Evolutionary conservation across 2,113 vertebrate genomes (phyloP), one percentile per base, ranked within the genome.

Genomic region (Actinemys pallida): DNA sequence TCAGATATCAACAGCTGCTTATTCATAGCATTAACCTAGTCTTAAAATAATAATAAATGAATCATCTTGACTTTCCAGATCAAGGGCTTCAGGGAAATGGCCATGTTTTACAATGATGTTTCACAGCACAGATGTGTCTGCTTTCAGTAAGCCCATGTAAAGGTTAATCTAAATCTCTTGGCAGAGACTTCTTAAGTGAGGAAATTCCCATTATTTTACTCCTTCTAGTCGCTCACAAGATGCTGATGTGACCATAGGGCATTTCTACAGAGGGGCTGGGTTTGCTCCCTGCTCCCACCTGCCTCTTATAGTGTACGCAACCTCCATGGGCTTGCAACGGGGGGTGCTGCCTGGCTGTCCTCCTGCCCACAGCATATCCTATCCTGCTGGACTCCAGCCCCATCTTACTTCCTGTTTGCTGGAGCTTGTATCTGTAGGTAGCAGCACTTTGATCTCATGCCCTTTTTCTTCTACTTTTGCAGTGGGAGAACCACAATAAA

Each of bases 401-500:
- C 81, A 90, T 72, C 90, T 89, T 76, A 47, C 1, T 87, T 95
- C 89, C 89, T 94, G 96, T 96, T 97, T 97, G 96, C 96, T 95
- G 91, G 91, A 95, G 90, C 94, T 95, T 98, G 65, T 92, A 80
- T 92, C 92, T 87, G 79, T 35, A 75, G 84, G 65, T 31, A 95
- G 39, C 22, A 52, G 10, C 93, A 65, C 42, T 92, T 65, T 92
- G 22, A 13, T 95, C 96, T 97, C 82, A 97, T 72, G 86, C 53
- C 2, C 0, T 10, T 54, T 94, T 35, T 49, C 89, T 39, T 93
- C 72, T 83, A 5, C 72, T 72, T 85, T 86, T 95, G 25, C 96
- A 99, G 99, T 99, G 99, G 99, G 99, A 99, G 98, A 99, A 99
- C 97, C 99, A 99, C 97, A 99, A 99, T 97, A 99, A 99, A 98